Percentiles rank a stretch among this genome's conserved stretches.
phyloP scores from a whole-genome alignment of 1,140 invertebrate genomes.

The Sarcophaga bullata region DNA sequence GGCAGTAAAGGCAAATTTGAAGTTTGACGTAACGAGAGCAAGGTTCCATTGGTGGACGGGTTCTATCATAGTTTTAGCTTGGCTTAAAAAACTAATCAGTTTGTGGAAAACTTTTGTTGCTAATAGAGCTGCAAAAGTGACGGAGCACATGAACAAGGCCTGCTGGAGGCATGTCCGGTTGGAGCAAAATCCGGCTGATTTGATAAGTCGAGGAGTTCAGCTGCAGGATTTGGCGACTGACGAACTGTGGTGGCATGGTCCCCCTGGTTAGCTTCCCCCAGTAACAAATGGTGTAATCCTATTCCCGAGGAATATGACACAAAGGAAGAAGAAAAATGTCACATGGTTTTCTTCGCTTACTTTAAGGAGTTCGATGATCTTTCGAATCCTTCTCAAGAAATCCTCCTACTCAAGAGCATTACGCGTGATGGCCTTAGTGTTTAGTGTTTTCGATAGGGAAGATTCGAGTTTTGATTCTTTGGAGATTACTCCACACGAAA shows the following conservation, averaged over 20 bases:
- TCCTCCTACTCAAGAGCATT: too few species aligned
- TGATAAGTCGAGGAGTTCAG: not conserved
- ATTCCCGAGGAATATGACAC: too few species aligned
- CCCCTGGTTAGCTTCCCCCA: not conserved
- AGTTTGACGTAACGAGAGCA: not conserved
- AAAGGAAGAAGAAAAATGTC: too few species aligned
- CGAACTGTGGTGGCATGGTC: slow-evolving; percentile 11
- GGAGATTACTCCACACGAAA: too few species aligned
- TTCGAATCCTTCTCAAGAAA: too few species aligned
- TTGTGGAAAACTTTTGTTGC: slow-evolving; percentile 36
- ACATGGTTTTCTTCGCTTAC: too few species aligned
- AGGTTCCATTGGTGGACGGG: not conserved
- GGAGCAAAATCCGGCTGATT: not conserved
- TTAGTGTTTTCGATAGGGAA: too few species aligned
- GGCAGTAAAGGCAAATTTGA: too few species aligned
- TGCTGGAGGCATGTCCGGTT: slow-evolving; percentile 47
- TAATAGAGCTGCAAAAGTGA: not conserved
- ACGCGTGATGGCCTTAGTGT: too few species aligned
- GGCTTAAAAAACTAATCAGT: slow-evolving; percentile 1
- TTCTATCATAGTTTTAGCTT: slow-evolving; percentile 10
- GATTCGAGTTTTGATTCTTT: too few species aligned
- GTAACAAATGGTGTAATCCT: not conserved
- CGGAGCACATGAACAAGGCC: slow-evolving; percentile 38
- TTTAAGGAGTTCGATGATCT: too few species aligned
- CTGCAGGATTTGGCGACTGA: not conserved